A percentile compares a stretch with the other conserved stretches of the same genome.
These are phyloP conservation scores for Caenorhabditis inopinata DNA, from an alignment of 1,140 invertebrate genomes.

Conservation along the genomic window DNA sequence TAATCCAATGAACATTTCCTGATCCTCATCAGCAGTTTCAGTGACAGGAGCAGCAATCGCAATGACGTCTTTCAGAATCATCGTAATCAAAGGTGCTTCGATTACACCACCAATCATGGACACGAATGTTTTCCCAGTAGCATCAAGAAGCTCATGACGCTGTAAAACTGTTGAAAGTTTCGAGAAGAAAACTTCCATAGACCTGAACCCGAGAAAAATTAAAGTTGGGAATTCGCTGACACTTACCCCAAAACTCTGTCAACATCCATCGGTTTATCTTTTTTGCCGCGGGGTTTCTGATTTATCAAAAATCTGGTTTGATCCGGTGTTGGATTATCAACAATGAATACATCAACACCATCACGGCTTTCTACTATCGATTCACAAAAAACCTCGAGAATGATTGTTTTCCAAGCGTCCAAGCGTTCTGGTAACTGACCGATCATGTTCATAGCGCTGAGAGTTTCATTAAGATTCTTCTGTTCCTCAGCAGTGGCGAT, in stretches of 20 bases:
- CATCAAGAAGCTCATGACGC: not conserved
- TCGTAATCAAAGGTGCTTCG: not conserved
- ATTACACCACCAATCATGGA: not conserved
- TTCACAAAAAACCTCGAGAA: not conserved
- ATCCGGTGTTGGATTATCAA: not conserved
- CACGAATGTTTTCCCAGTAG: not conserved
- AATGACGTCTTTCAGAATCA: not conserved
- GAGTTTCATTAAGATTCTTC: not conserved
- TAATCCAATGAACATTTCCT: not conserved
- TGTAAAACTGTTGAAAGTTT: not conserved
- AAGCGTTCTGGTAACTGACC: not conserved
- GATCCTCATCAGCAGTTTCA: conserved; percentile 11
- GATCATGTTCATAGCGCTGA: conserved; percentile 6
- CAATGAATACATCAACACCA: not conserved
- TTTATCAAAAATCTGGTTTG: conserved; percentile 7
- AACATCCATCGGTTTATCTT: not conserved
- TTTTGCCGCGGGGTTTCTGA: not conserved
- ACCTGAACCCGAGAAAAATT: not conserved
- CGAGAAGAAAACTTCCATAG: not conserved
- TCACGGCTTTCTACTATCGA: not conserved
- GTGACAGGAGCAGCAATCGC: conserved; percentile 15
- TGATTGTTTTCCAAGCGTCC: not conserved
- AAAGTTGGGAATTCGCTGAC: not conserved
- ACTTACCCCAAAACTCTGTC: not conserved
- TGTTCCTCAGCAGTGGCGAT: not conserved